Base-by-base conservation (phyloP, 2,113 vertebrate species). In the Pantherophis guttatus region DNA sequence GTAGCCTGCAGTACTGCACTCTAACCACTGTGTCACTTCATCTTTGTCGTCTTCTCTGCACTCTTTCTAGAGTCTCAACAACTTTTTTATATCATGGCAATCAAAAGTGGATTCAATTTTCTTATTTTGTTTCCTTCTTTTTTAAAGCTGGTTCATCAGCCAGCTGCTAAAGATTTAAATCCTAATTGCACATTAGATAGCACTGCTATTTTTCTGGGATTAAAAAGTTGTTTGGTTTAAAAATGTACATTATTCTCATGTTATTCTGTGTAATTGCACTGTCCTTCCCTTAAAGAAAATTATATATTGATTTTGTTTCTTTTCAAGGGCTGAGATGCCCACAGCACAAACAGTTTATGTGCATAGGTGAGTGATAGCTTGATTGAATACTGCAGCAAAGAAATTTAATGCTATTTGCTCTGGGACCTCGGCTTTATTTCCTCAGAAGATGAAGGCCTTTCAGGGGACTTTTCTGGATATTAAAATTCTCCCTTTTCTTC, bases 231-330 rank as follows among this genome's bases (percentile, higher is more conserved):
- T 48, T 86, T 0, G 10, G 1, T 54, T 7, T 88, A 48, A 1
- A 21, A 89, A 15, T 65, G 50, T 58, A 85, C 44, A 12, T 81
- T 88, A 75, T 65, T 94, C 29, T 11, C 33, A 81, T 91, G 90
- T 94, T 93, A 65, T 1, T 29, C 26, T 39, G 2, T 59, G 81
- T 85, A 12, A 91, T 52, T 17, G 88, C 88, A 59, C 52, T n/a
- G n/a, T 50, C 52, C 54, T 88, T 89, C 21, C 86, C 81, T 55
- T 89, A 93, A 90, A 90, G 91, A 50, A 55, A 2, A 53, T 62
- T 21, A 54, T 90, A 55, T 90, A 70, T 90, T 93, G 0, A 50
- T 95, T 44, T 91, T 88, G 6, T 93, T 96, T 95, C 90, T 89
- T 93, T 89, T 10, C 90, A 57, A 29, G 87, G 48, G 75, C n/a